phyloP scores from a whole-genome alignment of 2,113 vertebrate species.

The Rattus norvegicus region GRCr8 NC_086022.1:12814501-12815000 shows the following conservation, averaged over 20 bases:
- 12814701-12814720: conserved; percentile 66
- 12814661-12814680: conserved; percentile 62
- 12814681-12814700: conserved; percentile 53
- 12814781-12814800: conserved; percentile 61
- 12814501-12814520: conserved; percentile 24
- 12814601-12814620: conserved; percentile 66
- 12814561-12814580: conserved; percentile 54
- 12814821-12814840: conserved; percentile 16
- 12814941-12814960: conserved; percentile 34
- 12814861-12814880: neutral
- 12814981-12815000: neutral
- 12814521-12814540: neutral
- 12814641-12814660: conserved; percentile 65
- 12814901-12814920: neutral
- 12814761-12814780: conserved; percentile 59
- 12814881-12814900: neutral
- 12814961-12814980: neutral
- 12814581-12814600: conserved; percentile 61
- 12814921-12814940: neutral
- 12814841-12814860: neutral
- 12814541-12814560: conserved; percentile 27
- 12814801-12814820: conserved; percentile 59
- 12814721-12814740: conserved; percentile 74
- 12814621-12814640: conserved; percentile 67
- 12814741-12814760: conserved; percentile 77